These are phyloP conservation scores for Battus philenor DNA, from an alignment of 1,140 invertebrate genomes.

Conservation along the genomic window DNA sequence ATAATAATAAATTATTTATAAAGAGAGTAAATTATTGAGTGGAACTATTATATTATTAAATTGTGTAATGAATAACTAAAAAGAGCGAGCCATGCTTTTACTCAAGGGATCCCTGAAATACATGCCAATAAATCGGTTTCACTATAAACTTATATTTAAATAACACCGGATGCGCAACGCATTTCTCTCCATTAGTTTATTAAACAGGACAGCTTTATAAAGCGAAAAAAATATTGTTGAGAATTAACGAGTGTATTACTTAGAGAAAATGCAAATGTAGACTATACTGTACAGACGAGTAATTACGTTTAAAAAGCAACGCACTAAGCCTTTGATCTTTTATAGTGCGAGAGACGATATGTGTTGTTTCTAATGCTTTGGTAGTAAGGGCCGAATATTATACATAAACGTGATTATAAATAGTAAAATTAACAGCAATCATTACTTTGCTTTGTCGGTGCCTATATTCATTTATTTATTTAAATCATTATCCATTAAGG, in stretches of 20 bases:
- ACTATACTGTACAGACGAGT: conserved; percentile 3
- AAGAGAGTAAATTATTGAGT: too few relatives aligned
- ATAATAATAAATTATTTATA: too few relatives aligned
- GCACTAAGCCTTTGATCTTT: conserved; percentile 10
- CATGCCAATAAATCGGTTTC: conserved; percentile 14
- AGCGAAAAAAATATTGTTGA: conserved; percentile 12
- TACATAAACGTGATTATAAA: too few relatives aligned
- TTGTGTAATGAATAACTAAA: conserved; percentile 14
- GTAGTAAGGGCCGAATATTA: too few relatives aligned
- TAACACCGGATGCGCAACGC: conserved; percentile 10
- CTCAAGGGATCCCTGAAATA: conserved; percentile 13
- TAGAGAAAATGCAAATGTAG: conserved; percentile 8
- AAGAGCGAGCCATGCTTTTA: conserved; percentile 5
- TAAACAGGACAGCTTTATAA: conserved; percentile 14
- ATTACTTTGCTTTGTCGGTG: too few relatives aligned
- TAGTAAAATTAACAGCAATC: too few relatives aligned
- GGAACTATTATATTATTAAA: conserved; percentile 10
- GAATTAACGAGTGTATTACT: conserved; percentile 11
- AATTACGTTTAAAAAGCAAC: conserved; percentile 12
- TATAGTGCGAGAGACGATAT: background rate
- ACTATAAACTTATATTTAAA: conserved; percentile 13
- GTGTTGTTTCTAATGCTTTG: background rate
- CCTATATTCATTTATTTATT: too few relatives aligned
- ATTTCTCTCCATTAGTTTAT: conserved; percentile 17
- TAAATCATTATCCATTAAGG: too few relatives aligned